Evolutionary conservation across 1,140 invertebrate species (phyloP).

Genomic region (Drosophila kanapiae): DNA sequence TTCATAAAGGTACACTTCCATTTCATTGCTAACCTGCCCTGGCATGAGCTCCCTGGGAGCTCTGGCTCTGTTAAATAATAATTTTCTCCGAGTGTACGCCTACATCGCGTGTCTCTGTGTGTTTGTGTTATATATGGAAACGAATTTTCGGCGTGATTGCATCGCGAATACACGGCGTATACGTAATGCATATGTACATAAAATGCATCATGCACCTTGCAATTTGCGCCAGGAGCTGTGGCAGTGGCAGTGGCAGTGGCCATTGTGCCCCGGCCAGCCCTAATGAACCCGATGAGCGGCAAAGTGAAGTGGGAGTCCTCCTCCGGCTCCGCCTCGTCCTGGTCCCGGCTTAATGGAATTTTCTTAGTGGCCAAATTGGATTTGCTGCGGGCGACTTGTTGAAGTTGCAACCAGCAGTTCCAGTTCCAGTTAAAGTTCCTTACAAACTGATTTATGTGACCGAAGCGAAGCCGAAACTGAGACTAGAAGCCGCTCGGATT

Average conservation of each 20-base stretch:
- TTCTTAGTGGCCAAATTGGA: slow-evolving; percentile 20
- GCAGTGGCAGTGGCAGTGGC: neutral
- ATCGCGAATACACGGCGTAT: slow-evolving; percentile 56
- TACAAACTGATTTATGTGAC: slow-evolving; percentile 14
- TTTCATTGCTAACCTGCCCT: neutral
- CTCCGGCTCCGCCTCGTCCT: too few relatives aligned
- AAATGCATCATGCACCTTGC: slow-evolving; percentile 44
- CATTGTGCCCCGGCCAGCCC: slow-evolving; percentile 6
- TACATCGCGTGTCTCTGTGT: slow-evolving; percentile 16
- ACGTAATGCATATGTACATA: slow-evolving; percentile 58
- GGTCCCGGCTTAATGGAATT: slow-evolving; percentile 16
- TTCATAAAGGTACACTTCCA: neutral
- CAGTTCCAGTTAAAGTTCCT: too few relatives aligned
- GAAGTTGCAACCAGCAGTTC: neutral
- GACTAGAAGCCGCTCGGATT: slow-evolving; percentile 3
- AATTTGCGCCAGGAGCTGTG: slow-evolving; percentile 6
- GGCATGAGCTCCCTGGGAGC: neutral
- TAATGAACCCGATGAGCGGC: slow-evolving; percentile 32
- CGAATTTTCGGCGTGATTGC: slow-evolving; percentile 66
- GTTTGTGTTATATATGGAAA: slow-evolving; percentile 52
- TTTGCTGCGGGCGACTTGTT: slow-evolving; percentile 25
- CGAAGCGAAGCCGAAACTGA: neutral
- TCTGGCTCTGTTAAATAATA: neutral
- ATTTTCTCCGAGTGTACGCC: neutral
- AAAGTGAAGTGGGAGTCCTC: neutral